phyloP scores from a whole-genome alignment of 2,797 vertebrate species.

The Pampus argenteus region DNA sequence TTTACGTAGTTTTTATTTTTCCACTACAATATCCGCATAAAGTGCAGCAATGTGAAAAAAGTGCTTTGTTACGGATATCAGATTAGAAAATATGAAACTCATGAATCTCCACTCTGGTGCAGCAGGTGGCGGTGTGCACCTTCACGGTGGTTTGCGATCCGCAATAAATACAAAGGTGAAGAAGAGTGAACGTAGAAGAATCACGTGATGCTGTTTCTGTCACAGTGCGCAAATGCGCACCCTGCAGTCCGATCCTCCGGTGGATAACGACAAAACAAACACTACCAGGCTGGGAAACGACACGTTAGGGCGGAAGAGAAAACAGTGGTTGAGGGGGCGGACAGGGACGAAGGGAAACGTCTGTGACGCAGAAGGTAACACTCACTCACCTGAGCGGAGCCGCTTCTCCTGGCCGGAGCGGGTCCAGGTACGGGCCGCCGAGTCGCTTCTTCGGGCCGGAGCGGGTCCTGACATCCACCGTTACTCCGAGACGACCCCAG shows the following conservation, averaged over 20 bases:
- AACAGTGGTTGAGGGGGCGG: slow-evolving; percentile 59
- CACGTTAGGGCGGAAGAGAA: slow-evolving; percentile 69
- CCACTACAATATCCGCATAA: no score
- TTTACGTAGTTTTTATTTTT: no score
- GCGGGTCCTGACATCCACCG: slow-evolving; percentile 4
- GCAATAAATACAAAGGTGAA: background rate
- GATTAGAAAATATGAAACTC: no score
- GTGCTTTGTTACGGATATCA: no score
- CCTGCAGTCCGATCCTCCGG: slow-evolving; percentile 31
- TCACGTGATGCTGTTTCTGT: slow-evolving; percentile 20
- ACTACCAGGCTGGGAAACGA: slow-evolving; percentile 78
- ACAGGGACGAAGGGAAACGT: slow-evolving; percentile 37
- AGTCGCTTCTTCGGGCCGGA: no score
- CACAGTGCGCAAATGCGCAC: slow-evolving; percentile 68
- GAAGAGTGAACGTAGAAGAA: slow-evolving; percentile 36
- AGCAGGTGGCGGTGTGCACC: background rate
- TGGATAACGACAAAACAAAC: slow-evolving; percentile 6
- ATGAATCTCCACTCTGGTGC: no score
- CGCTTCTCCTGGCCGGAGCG: background rate
- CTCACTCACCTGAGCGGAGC: background rate
- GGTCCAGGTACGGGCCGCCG: background rate
- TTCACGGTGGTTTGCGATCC: accelerated
- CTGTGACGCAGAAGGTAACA: slow-evolving; percentile 76
- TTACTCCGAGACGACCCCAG: background rate
- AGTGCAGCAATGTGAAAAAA: no score